phyloP scores from a whole-genome alignment of 2,888 invertebrate species.

The Lycaena phlaeas region DNA sequence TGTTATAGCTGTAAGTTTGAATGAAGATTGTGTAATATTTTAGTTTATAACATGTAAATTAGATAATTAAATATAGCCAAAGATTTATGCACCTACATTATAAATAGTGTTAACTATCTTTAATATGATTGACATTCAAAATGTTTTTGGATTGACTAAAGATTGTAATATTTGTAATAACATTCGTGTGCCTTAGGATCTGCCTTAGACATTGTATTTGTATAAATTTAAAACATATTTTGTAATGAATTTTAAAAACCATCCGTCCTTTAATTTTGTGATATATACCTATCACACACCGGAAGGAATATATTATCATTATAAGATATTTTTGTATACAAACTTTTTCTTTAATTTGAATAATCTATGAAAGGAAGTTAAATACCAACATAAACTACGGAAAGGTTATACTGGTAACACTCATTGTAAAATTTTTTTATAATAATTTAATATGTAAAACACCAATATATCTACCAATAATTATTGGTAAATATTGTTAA shows the following conservation, averaged over 20 bases:
- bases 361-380: neutral
- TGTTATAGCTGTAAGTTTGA: neutral
- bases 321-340: neutral
- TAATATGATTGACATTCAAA: neutral
- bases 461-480: no score
- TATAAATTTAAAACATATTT: neutral
- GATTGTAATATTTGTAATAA: neutral
- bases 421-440: no score
- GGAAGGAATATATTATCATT: no score
- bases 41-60: slow-evolving; percentile 9
- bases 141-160: neutral
- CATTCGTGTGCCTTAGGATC: neutral
- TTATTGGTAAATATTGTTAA: no score
- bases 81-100: slow-evolving; percentile 17
- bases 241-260: neutral
- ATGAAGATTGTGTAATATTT: neutral
- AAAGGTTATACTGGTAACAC: neutral
- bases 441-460: no score
- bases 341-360: neutral
- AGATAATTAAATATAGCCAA: slow-evolving; percentile 20
- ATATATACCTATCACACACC: no score
- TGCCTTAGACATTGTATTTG: neutral
- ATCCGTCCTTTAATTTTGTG: slow-evolving; percentile 16
- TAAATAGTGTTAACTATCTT: neutral
- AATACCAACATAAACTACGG: neutral